phyloP scores from a whole-genome alignment of 2,888 invertebrate species.

The Macrophya annulata region DNA sequence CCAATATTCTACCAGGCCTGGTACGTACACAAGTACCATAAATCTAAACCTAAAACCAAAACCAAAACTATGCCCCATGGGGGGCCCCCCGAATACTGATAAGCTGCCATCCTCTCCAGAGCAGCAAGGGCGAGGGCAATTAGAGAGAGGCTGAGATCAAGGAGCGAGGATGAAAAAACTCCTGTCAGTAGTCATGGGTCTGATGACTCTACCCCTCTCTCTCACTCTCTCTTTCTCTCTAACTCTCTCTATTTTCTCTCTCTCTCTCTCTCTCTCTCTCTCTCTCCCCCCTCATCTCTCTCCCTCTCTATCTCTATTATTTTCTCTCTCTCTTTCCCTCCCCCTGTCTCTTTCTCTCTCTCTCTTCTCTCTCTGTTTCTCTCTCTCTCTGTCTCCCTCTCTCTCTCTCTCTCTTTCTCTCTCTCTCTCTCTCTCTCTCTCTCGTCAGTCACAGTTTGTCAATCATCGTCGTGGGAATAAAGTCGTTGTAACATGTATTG shows the following conservation, averaged over 20 bases:
- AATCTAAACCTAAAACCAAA: not conserved
- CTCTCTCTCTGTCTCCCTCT: slow-evolving; percentile 1
- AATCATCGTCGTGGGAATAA: not conserved
- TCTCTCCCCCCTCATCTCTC: not conserved
- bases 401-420: not conserved
- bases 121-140: slow-evolving; percentile 16
- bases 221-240: slow-evolving; percentile 41
- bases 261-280: not conserved
- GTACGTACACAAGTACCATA: not conserved
- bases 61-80: not conserved
- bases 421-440: slow-evolving; percentile 10
- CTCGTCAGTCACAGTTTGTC: not conserved
- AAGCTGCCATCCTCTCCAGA: not conserved
- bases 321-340: slow-evolving; percentile 13
- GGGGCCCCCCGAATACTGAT: not conserved
- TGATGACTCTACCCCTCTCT: slow-evolving; percentile 33
- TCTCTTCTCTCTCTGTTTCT: not conserved
- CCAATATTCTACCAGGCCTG: slow-evolving; percentile 2
- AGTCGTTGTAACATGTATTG: not conserved
- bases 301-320: too few species aligned
- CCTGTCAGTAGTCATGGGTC: not conserved
- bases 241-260: not conserved
- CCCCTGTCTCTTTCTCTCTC: slow-evolving; percentile 52
- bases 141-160: slow-evolving; percentile 15
- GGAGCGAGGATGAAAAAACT: slow-evolving; percentile 8